Percentiles rank a stretch among this genome's conserved stretches.
Conservation (phyloP, 2,888 invertebrate species). For the Aspidiotus rigidus region DNA sequence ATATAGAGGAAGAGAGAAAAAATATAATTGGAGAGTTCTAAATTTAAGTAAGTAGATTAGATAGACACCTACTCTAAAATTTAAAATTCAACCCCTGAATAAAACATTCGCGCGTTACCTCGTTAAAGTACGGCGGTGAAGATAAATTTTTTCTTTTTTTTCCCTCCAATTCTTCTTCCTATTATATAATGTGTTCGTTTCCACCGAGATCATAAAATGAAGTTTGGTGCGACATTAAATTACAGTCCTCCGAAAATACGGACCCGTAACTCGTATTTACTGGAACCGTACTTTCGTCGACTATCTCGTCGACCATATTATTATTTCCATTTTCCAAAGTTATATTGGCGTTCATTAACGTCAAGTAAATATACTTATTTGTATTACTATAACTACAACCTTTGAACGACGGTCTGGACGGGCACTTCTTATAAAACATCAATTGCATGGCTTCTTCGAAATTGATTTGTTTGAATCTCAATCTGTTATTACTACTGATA, state of each 20-base stretch:
- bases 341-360: slow-evolving; percentile 21
- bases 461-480: slow-evolving; percentile 21
- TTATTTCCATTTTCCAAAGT: slow-evolving; percentile 24
- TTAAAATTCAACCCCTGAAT: no score
- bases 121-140: no score
- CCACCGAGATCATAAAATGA: slow-evolving; percentile 21
- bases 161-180: background rate
- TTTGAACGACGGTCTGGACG: slow-evolving; percentile 23
- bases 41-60: no score
- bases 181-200: slow-evolving; percentile 30
- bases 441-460: slow-evolving; percentile 26
- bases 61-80: no score
- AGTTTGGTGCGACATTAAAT: slow-evolving; percentile 7
- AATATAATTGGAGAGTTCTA: background rate
- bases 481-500: slow-evolving; percentile 7
- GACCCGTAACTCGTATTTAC: slow-evolving; percentile 7
- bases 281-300: slow-evolving; percentile 2
- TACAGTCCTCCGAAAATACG: slow-evolving; percentile 7
- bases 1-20: background rate
- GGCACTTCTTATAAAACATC: slow-evolving; percentile 27
- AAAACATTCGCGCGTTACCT: no score
- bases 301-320: slow-evolving; percentile 17
- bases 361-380: slow-evolving; percentile 30
- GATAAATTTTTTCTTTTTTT: no score
- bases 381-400: slow-evolving; percentile 29